Conservation (phyloP, 2,113 vertebrate species). For the Orcinus orca region DNA sequence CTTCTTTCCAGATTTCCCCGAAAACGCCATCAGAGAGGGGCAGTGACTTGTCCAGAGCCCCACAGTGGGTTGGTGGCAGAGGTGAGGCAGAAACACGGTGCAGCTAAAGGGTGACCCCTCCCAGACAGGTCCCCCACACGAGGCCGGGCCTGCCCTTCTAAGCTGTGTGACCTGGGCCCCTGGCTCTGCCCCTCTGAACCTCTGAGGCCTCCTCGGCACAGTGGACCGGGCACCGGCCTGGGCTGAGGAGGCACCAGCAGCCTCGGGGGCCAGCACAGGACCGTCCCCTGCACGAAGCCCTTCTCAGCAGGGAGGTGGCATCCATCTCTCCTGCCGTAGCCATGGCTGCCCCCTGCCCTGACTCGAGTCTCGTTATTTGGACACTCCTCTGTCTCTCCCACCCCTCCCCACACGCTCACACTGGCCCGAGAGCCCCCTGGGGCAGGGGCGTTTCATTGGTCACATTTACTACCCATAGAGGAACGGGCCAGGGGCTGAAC, state of each 20-base stretch:
- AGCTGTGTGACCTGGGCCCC: neutral
- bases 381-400: neutral
- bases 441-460: neutral
- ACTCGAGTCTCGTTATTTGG: neutral
- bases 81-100: neutral
- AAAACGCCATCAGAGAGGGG: neutral
- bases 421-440: neutral
- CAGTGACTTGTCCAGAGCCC: neutral
- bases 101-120: too few species aligned
- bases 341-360: neutral
- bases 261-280: neutral
- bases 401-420: neutral
- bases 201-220: neutral
- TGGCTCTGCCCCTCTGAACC: neutral
- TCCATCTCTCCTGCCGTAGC: neutral
- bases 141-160: neutral
- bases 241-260: neutral
- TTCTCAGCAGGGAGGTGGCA: neutral
- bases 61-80: neutral
- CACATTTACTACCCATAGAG: neutral
- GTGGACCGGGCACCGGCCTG: neutral
- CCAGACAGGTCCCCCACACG: accelerated
- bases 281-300: neutral
- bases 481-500: neutral
- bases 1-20: neutral